Conservation (phyloP, 2,113 vertebrate species). For the Athene cunicularia region DNA sequence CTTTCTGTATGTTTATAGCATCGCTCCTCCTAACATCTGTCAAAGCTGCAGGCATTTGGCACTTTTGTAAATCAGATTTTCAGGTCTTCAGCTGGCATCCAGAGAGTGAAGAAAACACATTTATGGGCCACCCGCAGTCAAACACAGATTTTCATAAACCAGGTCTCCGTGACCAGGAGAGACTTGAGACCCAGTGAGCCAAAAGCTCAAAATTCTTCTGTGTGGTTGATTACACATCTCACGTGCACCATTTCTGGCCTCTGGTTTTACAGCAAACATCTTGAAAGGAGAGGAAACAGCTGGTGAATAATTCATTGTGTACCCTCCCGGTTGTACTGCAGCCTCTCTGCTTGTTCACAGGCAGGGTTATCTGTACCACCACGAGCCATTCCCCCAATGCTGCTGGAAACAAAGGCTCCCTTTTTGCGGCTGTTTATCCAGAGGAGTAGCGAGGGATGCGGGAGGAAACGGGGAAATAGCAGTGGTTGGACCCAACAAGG, state of each 20-base stretch:
- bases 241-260: background rate
- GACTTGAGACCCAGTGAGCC: background rate
- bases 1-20: background rate
- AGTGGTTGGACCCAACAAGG: background rate
- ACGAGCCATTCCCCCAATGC: background rate
- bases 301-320: conserved; percentile 46
- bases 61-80: background rate
- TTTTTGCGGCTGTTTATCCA: conserved; percentile 29
- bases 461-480: background rate
- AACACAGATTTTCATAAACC: background rate
- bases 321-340: background rate
- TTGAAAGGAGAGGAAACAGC: conserved; percentile 9
- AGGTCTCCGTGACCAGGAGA: accelerated
- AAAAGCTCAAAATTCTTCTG: background rate
- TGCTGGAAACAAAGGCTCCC: conserved; percentile 48
- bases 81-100: background rate
- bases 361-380: conserved; percentile 48
- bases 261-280: background rate
- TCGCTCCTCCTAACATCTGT: background rate
- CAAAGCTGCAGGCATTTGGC: background rate
- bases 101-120: background rate
- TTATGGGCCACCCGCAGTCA: background rate
- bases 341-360: background rate
- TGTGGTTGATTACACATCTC: background rate
- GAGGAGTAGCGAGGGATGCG: background rate